Evolutionary conservation across 2,113 vertebrate species (phyloP).

Genomic region (Actenoides hombroni): DNA sequence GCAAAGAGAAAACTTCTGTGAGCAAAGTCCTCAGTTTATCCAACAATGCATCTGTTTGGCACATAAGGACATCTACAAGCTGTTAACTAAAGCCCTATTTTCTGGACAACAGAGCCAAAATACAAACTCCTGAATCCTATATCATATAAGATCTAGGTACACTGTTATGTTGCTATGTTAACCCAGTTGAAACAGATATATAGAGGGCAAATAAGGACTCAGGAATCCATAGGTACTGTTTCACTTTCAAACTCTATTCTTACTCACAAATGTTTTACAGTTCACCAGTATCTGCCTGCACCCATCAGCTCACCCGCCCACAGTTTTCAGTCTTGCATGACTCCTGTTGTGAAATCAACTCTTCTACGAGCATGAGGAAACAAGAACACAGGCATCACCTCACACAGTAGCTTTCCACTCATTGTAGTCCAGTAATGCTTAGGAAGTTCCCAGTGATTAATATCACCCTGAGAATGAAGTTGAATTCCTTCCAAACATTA

Average conservation of each 20-base stretch:
- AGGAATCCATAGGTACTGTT: not conserved
- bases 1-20: not conserved
- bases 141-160: not conserved
- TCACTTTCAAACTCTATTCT: not conserved
- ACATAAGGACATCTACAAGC: not conserved
- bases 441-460: not conserved
- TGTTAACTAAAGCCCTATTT: not conserved
- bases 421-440: rapidly evolving
- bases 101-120: not conserved
- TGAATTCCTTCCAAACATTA: not conserved
- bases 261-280: not conserved
- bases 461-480: not conserved
- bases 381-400: not conserved
- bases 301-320: not conserved
- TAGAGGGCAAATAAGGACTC: not conserved
- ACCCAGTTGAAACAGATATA: rapidly evolving
- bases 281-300: not conserved
- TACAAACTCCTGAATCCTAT: not conserved
- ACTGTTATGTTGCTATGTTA: not conserved
- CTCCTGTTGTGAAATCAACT: not conserved
- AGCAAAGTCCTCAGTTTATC: not conserved
- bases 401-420: not conserved
- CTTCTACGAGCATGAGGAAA: not conserved
- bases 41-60: not conserved
- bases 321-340: not conserved